Evolutionary conservation across 2,797 vertebrate species (phyloP).

Genomic region (Jordanella pulchra): DNA sequence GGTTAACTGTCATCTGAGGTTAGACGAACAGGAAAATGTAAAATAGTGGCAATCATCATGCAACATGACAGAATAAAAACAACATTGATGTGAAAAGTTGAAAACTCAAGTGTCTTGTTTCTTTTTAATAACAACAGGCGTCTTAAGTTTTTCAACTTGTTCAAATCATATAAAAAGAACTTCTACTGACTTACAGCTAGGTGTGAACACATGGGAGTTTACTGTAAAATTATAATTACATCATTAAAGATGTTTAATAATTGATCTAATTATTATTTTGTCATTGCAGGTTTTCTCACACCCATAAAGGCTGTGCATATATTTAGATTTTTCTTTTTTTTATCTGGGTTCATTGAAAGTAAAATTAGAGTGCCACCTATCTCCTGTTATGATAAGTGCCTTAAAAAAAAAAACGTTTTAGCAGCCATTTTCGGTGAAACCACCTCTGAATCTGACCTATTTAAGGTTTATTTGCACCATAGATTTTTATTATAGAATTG

Average conservation of each 20-base stretch:
- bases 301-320: neutral
- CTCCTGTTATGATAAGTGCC: conserved; percentile 35
- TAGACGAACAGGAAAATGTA: conserved; percentile 35
- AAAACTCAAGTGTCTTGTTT: conserved; percentile 38
- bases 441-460: conserved; percentile 67
- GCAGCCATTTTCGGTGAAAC: conserved; percentile 68
- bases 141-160: conserved; percentile 19
- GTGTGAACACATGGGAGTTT: neutral
- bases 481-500: conserved; percentile 13
- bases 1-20: conserved; percentile 22
- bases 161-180: conserved; percentile 28
- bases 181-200: conserved; percentile 11
- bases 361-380: conserved; percentile 63
- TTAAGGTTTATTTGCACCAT: conserved; percentile 50
- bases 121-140: conserved; percentile 19
- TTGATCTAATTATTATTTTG: conserved; percentile 4
- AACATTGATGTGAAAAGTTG: conserved; percentile 25
- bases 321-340: neutral
- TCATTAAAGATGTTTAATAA: neutral
- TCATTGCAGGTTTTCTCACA: neutral
- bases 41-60: conserved; percentile 42
- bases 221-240: neutral
- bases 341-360: conserved; percentile 17
- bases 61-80: conserved; percentile 13
- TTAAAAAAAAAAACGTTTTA: conserved; percentile 28